Conservation (phyloP, 2,797 vertebrate species). For the Eospalax fontanierii region DNA sequence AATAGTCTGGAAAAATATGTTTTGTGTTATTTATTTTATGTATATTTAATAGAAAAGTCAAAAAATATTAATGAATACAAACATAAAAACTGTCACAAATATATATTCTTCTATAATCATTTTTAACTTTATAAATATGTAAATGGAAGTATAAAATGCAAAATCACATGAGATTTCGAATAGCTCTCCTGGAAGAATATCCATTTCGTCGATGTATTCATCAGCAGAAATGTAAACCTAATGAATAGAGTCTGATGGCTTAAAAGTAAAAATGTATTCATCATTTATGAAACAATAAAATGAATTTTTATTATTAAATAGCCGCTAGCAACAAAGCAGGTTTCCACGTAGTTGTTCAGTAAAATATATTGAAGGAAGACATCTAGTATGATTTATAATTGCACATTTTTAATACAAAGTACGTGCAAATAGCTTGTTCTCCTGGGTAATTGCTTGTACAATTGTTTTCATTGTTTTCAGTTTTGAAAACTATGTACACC, state of each 20-base stretch:
- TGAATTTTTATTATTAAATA: slow-evolving; percentile 31
- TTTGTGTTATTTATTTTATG: slow-evolving; percentile 24
- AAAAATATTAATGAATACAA: slow-evolving; percentile 20
- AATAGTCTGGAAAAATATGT: not conserved
- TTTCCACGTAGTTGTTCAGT: slow-evolving; percentile 53
- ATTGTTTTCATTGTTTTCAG: slow-evolving; percentile 37
- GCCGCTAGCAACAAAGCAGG: slow-evolving; percentile 27
- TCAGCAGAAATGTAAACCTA: slow-evolving; percentile 38
- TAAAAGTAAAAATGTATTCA: slow-evolving; percentile 54
- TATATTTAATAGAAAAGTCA: not conserved
- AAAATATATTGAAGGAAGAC: slow-evolving; percentile 22
- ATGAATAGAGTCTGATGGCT: not conserved
- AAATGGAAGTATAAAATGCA: not conserved
- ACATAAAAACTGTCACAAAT: not conserved
- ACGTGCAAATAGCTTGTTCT: slow-evolving; percentile 18
- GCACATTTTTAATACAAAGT: slow-evolving; percentile 31
- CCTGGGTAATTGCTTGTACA: not conserved
- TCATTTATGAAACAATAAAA: not conserved
- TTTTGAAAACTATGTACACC: not conserved
- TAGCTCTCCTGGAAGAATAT: not conserved
- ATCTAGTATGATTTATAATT: slow-evolving; percentile 51
- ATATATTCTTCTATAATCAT: not conserved
- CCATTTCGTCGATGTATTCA: not conserved
- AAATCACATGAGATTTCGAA: not conserved
- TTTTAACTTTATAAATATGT: not conserved